Conservation (phyloP, 2,113 vertebrate genomes). For the Nothoprocta perdicaria region DNA sequence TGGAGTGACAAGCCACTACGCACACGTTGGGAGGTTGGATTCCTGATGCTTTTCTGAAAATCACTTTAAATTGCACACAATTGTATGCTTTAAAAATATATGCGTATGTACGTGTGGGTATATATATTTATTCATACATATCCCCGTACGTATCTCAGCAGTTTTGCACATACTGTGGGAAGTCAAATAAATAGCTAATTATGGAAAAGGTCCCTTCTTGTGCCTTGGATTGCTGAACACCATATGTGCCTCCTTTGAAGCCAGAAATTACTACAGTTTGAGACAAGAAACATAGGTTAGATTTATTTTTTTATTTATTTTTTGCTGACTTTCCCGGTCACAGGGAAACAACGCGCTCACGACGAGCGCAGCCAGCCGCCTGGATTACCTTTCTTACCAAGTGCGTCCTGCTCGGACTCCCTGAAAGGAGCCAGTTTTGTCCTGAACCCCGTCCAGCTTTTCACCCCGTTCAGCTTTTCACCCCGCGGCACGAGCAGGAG, state of each 20-base stretch:
- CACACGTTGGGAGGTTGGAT: background rate
- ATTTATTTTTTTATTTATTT: background rate
- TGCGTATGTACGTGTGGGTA: background rate
- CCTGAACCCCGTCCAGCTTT: background rate
- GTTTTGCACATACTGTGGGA: background rate
- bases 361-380: background rate
- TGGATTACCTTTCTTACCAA: background rate
- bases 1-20: background rate
- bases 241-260: background rate
- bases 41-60: background rate
- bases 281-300: background rate
- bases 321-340: background rate
- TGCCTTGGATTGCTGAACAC: fast-evolving
- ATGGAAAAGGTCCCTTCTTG: background rate
- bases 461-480: background rate
- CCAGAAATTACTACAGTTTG: background rate
- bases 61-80: background rate
- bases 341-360: background rate
- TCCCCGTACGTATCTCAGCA: background rate
- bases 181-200: background rate
- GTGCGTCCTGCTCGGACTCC: background rate
- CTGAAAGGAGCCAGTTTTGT: background rate
- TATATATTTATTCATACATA: no score
- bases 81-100: background rate
- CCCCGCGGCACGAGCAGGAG: fast-evolving